These are phyloP conservation scores for Varanus salvator DNA, from an alignment of 2,113 vertebrate genomes.

Conservation along the genomic window DNA sequence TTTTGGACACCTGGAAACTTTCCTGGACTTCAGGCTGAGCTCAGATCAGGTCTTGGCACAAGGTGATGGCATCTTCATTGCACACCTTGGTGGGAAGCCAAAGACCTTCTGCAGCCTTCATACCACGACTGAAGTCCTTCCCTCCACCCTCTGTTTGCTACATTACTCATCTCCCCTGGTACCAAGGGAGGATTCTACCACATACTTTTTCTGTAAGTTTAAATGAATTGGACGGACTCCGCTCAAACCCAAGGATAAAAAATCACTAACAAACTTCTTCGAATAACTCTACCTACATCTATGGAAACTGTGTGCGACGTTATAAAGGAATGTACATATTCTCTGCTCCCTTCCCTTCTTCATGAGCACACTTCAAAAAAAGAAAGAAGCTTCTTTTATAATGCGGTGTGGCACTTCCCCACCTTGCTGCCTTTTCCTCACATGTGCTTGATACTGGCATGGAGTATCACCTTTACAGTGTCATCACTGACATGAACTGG, in stretches of 20 bases:
- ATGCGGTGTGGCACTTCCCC: background rate
- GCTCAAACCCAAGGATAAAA: background rate
- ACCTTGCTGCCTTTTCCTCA: background rate
- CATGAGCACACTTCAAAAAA: background rate
- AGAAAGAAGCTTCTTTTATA: background rate
- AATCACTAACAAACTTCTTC: background rate
- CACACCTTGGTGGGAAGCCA: background rate
- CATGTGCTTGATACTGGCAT: background rate
- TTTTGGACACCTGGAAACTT: background rate
- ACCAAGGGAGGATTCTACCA: background rate
- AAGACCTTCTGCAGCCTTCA: background rate
- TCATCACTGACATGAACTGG: background rate
- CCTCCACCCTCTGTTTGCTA: background rate
- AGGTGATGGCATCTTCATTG: background rate
- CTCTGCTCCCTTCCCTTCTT: constrained; percentile 15
- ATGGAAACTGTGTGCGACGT: background rate
- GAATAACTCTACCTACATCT: background rate
- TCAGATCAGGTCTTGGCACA: background rate
- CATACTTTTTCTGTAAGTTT: background rate
- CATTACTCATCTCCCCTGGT: background rate
- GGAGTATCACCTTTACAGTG: background rate
- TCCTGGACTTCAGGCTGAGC: background rate
- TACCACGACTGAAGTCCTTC: background rate
- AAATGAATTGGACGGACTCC: constrained; percentile 4
- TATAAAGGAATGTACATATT: constrained; percentile 24